These are phyloP conservation scores for Drosophila koepferae DNA, from an alignment of 2,888 invertebrate species.

Conservation along the genomic window DNA sequence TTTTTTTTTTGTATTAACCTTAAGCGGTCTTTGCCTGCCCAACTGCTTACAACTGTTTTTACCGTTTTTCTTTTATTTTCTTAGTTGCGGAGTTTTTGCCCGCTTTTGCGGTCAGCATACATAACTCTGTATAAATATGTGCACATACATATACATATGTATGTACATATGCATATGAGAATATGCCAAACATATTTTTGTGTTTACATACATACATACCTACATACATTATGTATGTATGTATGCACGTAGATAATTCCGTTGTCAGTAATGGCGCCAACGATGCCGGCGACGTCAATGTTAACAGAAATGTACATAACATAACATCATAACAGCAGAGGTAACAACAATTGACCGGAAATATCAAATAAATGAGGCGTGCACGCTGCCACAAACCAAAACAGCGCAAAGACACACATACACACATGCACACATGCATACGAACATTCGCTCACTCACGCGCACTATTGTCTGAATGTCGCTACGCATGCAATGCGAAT, in stretches of 20 bases:
- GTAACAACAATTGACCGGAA: slow-evolving; percentile 60
- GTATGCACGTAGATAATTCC: background rate
- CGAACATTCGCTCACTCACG: background rate
- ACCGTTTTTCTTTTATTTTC: slow-evolving; percentile 65
- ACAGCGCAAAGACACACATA: slow-evolving; percentile 12
- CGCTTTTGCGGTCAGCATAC: slow-evolving; percentile 46
- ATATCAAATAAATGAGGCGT: slow-evolving; percentile 64
- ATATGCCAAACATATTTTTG: slow-evolving; percentile 6
- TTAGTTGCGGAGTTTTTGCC: slow-evolving; percentile 41
- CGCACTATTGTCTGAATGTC: background rate
- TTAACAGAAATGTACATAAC: slow-evolving; percentile 23
- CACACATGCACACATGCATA: too few species aligned
- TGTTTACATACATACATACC: slow-evolving; percentile 3
- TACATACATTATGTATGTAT: background rate
- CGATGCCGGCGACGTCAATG: slow-evolving; percentile 26
- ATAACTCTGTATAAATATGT: slow-evolving; percentile 1
- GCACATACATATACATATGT: background rate
- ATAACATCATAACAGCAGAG: slow-evolving; percentile 10
- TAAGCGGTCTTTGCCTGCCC: slow-evolving; percentile 55
- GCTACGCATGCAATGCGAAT: slow-evolving; percentile 60
- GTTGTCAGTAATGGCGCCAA: slow-evolving; percentile 30
- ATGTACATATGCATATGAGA: background rate
- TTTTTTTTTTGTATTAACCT: slow-evolving; percentile 61
- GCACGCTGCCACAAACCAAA: slow-evolving; percentile 23
- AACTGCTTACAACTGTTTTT: slow-evolving; percentile 74